These are phyloP conservation scores for Drosophila azteca DNA, from an alignment of 1,140 invertebrate species.

Conservation along the genomic window DNA sequence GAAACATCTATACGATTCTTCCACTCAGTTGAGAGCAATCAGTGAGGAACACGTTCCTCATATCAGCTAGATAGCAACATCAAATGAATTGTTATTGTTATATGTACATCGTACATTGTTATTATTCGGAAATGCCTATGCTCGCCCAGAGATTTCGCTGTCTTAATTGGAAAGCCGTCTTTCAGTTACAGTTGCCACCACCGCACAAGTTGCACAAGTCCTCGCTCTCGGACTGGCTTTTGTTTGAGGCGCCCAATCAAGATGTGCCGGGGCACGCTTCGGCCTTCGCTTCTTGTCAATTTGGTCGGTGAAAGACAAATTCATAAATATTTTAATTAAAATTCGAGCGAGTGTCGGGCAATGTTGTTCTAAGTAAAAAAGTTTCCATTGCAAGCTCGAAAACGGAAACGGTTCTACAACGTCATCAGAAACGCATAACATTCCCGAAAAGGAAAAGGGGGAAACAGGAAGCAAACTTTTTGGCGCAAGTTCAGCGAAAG, in stretches of 20 bases:
- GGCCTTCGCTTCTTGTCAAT: slow-evolving; percentile 30
- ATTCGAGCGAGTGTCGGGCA: slow-evolving; percentile 61
- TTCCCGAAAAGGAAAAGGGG: slow-evolving; percentile 39
- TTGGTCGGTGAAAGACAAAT: slow-evolving; percentile 49
- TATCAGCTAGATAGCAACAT: neutral
- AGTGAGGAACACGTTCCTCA: neutral
- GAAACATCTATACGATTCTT: slow-evolving; percentile 12
- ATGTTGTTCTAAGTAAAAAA: slow-evolving; percentile 70
- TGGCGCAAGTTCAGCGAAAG: slow-evolving; percentile 74
- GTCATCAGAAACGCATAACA: slow-evolving; percentile 76
- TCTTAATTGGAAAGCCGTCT: slow-evolving; percentile 61
- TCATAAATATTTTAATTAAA: slow-evolving; percentile 79
- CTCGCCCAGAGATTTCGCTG: slow-evolving; percentile 9
- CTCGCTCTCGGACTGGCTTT: slow-evolving; percentile 22
- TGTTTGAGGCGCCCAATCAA: slow-evolving; percentile 45
- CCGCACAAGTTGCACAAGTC: slow-evolving; percentile 22
- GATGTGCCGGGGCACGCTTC: slow-evolving; percentile 39
- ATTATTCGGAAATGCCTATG: slow-evolving; percentile 42
- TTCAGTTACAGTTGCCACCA: slow-evolving; percentile 49
- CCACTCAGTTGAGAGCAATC: neutral
- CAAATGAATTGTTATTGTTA: slow-evolving; percentile 27
- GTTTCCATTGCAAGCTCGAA: slow-evolving; percentile 55
- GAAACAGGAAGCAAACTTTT: slow-evolving; percentile 61
- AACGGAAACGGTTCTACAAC: slow-evolving; percentile 60
- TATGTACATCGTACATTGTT: slow-evolving; percentile 7